phyloP scores from a whole-genome alignment of 2,113 vertebrate species.

The Guaruba guarouba region DNA sequence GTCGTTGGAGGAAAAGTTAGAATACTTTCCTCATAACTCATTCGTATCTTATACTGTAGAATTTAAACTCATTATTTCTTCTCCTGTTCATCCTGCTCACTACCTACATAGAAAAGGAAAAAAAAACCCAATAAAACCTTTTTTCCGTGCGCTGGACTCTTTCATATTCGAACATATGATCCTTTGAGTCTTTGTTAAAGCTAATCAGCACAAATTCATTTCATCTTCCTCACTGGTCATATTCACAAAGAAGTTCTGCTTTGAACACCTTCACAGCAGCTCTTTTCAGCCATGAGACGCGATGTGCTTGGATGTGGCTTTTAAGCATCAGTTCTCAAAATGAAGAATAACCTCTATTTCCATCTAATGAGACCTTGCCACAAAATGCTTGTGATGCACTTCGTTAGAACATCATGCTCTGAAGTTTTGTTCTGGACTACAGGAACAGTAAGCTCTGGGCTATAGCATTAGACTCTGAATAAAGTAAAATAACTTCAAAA shows the following conservation, averaged over 20 bases:
- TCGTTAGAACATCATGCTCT: rapidly evolving
- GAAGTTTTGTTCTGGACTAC: not conserved
- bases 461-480: not conserved
- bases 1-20: not conserved
- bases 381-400: rapidly evolving
- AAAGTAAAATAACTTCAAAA: not conserved
- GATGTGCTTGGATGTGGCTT: rapidly evolving
- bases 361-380: not conserved
- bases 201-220: not conserved
- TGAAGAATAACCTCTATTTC: not conserved
- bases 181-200: not conserved
- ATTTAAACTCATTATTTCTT: not conserved
- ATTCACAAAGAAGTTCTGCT: not conserved
- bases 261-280: not conserved
- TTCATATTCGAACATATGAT: not conserved
- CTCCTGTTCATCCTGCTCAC: not conserved
- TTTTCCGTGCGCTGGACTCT: not conserved
- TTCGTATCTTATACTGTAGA: not conserved
- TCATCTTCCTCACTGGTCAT: not conserved
- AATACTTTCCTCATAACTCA: not conserved
- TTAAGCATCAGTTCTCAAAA: not conserved
- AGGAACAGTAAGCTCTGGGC: not conserved
- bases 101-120: not conserved
- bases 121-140: not conserved
- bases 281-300: not conserved